Evolutionary conservation across 2,888 invertebrate species (phyloP).

Genomic region (Rhodophaea formosa): DNA sequence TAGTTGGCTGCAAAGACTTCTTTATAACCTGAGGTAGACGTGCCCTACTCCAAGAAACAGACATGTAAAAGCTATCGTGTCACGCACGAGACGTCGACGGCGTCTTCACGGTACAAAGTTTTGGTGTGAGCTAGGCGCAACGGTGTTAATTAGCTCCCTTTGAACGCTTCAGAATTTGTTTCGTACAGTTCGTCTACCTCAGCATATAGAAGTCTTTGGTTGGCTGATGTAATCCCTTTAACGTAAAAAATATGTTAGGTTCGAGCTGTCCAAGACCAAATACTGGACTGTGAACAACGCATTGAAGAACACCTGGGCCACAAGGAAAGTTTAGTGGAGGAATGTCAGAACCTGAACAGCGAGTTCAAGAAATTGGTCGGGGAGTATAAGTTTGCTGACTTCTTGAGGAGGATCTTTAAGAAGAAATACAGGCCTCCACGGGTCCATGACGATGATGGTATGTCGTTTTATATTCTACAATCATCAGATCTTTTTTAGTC

Average conservation of each 20-base stretch:
- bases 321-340: conserved; percentile 48
- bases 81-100: no score
- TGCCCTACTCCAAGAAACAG: no score
- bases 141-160: no score
- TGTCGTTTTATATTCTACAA: neutral
- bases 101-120: no score
- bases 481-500: neutral
- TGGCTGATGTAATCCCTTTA: no score
- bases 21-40: no score
- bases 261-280: conserved; percentile 76
- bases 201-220: no score
- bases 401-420: conserved; percentile 89
- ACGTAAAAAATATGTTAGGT: conserved; percentile 45
- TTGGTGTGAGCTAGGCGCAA: no score
- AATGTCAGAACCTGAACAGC: conserved; percentile 63
- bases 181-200: no score
- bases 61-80: no score
- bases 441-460: conserved; percentile 72
- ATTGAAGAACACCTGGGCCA: conserved; percentile 71
- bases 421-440: conserved; percentile 90
- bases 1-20: no score
- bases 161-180: no score
- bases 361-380: conserved; percentile 82
- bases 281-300: conserved; percentile 70
- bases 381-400: conserved; percentile 89